Conservation (phyloP, 2,113 vertebrate species). For the Accipiter virgatus region DNA sequence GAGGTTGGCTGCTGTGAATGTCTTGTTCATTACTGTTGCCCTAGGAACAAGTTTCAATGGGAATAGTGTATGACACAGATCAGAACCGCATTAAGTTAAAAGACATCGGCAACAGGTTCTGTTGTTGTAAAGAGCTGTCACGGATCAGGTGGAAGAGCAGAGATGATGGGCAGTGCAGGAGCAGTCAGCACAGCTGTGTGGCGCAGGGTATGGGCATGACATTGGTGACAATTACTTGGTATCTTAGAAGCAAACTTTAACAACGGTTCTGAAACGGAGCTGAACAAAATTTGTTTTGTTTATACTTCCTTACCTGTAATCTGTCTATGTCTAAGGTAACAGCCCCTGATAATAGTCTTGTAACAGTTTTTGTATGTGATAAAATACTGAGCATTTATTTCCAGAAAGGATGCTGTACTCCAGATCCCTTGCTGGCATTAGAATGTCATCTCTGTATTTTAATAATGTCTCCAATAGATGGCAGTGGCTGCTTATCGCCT, state of each 20-base stretch:
- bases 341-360: not conserved
- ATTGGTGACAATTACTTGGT: not conserved
- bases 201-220: not conserved
- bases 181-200: not conserved
- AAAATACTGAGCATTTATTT: not conserved
- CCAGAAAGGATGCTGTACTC: not conserved
- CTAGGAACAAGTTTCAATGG: not conserved
- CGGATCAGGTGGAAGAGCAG: not conserved
- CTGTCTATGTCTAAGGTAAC: not conserved
- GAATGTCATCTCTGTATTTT: not conserved
- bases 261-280: not conserved
- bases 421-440: not conserved
- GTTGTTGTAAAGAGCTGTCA: not conserved
- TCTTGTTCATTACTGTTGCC: not conserved
- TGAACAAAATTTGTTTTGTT: not conserved
- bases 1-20: not conserved
- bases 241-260: not conserved
- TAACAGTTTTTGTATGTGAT: not conserved
- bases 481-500: not conserved
- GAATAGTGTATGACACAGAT: not conserved
- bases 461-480: conserved; percentile 13
- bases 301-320: not conserved
- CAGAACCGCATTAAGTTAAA: not conserved
- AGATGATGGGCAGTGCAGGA: not conserved
- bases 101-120: not conserved